Evolutionary conservation across 2,797 vertebrate genomes (phyloP).

Genomic region (Rousettus madagascariensis): DNA sequence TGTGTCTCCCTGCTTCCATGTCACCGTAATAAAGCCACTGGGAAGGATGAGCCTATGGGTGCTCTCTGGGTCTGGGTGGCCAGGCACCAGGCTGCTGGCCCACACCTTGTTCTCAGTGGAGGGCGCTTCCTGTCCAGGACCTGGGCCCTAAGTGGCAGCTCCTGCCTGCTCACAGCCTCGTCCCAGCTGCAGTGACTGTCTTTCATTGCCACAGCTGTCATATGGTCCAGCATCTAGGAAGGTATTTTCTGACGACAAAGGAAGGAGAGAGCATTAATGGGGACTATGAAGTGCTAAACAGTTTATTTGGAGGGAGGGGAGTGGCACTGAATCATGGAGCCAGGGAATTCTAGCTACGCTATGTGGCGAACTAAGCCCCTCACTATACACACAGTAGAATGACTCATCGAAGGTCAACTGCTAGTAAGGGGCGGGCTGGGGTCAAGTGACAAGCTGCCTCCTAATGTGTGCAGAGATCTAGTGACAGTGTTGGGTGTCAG

Average conservation of each 20-base stretch:
- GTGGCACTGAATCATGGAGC: background rate
- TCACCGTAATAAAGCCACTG: background rate
- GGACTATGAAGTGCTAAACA: background rate
- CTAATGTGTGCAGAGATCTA: background rate
- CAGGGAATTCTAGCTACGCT: background rate
- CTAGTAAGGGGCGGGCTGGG: background rate
- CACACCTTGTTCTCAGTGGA: background rate
- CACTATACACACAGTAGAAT: background rate
- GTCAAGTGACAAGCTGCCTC: background rate
- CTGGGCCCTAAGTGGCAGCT: background rate
- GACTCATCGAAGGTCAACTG: background rate
- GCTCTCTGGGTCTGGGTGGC: too few species aligned
- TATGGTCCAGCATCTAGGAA: background rate
- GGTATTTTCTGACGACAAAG: background rate
- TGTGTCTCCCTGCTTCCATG: too few species aligned
- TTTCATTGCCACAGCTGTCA: background rate
- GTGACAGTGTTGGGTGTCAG: background rate
- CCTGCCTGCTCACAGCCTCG: background rate
- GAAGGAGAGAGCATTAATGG: background rate
- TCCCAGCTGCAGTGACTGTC: background rate
- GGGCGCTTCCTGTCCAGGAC: background rate
- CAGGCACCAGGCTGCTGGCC: background rate
- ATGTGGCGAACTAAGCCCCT: background rate
- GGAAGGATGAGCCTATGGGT: background rate
- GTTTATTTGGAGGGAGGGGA: background rate